Base-by-base conservation (phyloP, 2,797 vertebrate species). In the Orientallactaga sibirica region DNA sequence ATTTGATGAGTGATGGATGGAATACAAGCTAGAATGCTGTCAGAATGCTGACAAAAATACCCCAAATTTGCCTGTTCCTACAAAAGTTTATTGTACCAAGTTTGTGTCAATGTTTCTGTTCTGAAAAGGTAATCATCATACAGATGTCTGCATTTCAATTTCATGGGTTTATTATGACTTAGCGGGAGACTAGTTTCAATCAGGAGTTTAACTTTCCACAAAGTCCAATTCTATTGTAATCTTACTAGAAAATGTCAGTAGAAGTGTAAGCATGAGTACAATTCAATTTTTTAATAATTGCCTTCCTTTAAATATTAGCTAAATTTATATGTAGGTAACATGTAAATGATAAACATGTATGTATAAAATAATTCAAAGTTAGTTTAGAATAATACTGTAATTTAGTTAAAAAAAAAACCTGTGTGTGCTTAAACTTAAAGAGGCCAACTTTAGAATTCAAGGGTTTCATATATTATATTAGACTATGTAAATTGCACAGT, bases 381-480 rank as follows among this genome's bases (percentile, higher is more conserved):
- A 74, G 11, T 48, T 92, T 19, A 77, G 33, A 86, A 76, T 25
- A 3, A 58, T 29, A 37, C 1, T 78, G 19, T 73, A 86, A 2
- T 88, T 75, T 64, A 71, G 92, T 74, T 14, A 66, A 55, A 55
- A 81, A 92, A 89, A 48, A 48, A 48, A 43, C 48, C 7, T 74
- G 55, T 16, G 0, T 58, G 12, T 24, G 61, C 88, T 81, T 92
- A 89, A 14, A 76, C 61, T 91, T 80, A 92, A 90, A 48, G 79
- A 74, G 16, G 5, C 62, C 3, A 79, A 75, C 52, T 82, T 52
- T 55, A 88, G 75, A 90, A 76, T 33, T 22, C 0, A 18, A 55
- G 80, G 14, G n/a, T 88, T 91, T 92, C 48, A 86, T 92, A 95
- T 62, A 48, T 90, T 82, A 75, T 27, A 86, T 96, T 77, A 81